Percentiles rank a stretch among this genome's conserved stretches.
phyloP scores from a whole-genome alignment of 2,113 vertebrate species.

The Lethenteron reissneri region DNA sequence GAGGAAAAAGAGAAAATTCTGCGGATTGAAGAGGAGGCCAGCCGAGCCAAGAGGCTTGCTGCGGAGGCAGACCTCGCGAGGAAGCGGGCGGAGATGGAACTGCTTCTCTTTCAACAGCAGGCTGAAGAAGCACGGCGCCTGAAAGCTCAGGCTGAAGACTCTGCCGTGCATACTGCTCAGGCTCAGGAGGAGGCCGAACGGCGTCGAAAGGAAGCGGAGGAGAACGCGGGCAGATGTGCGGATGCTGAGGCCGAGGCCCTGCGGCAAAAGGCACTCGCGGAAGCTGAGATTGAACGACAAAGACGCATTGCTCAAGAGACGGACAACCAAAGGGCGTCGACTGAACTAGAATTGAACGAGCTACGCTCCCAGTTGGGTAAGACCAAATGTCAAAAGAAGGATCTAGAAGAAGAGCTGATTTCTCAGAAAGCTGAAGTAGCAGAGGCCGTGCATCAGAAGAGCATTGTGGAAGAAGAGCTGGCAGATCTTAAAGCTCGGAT shows the following conservation, averaged over 20 bases:
- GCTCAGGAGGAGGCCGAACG: slow-evolving; percentile 56
- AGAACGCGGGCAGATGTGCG: slow-evolving; percentile 45
- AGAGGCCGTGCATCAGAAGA: background rate
- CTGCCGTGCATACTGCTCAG: slow-evolving; percentile 34
- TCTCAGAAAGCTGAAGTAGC: slow-evolving; percentile 72
- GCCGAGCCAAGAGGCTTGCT: slow-evolving; percentile 39
- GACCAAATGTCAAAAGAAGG: slow-evolving; percentile 60
- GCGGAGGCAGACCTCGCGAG: slow-evolving; percentile 55
- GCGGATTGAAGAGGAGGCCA: slow-evolving; percentile 43
- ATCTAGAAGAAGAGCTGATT: slow-evolving; percentile 68
- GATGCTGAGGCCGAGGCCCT: slow-evolving; percentile 57
- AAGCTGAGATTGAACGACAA: slow-evolving; percentile 71
- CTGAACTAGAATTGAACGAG: slow-evolving; percentile 67
- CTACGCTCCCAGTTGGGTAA: slow-evolving; percentile 63
- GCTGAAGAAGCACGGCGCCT: slow-evolving; percentile 63
- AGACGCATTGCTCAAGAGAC: slow-evolving; percentile 71
- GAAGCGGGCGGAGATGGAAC: slow-evolving; percentile 49
- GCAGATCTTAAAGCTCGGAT: background rate
- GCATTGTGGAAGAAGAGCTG: slow-evolving; percentile 1
- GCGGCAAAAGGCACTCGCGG: slow-evolving; percentile 55
- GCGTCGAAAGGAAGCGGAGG: slow-evolving; percentile 62
- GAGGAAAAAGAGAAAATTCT: slow-evolving; percentile 32
- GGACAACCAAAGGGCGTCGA: slow-evolving; percentile 61
- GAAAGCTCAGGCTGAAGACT: slow-evolving; percentile 42
- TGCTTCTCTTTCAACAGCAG: slow-evolving; percentile 38